phyloP scores from a whole-genome alignment of 2,888 invertebrate species.

The Galerucella calmariensis region DNA sequence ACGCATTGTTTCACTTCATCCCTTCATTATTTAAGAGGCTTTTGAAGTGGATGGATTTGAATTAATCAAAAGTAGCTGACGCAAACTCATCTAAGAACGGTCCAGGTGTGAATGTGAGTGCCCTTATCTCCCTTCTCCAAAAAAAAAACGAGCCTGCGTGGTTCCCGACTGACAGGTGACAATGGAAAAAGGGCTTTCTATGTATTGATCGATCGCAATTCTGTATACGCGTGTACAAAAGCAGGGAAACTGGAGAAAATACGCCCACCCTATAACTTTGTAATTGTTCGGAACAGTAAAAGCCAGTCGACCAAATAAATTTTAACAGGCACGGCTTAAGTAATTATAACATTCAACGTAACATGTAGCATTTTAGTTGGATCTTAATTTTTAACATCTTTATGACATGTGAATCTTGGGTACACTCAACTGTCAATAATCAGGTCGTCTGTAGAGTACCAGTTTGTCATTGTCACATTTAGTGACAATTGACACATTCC shows the following conservation, averaged over 20 bases:
- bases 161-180: neutral
- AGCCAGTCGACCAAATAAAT: neutral
- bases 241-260: neutral
- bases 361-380: too few relatives aligned
- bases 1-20: neutral
- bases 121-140: neutral
- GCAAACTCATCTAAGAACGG: neutral
- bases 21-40: neutral
- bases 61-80: neutral
- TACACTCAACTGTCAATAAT: too few relatives aligned
- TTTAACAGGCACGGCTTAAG: neutral
- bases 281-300: neutral
- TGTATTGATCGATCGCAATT: conserved; percentile 15
- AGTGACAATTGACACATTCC: too few relatives aligned
- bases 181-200: neutral
- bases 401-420: too few relatives aligned
- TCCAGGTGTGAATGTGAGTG: neutral
- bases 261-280: conserved; percentile 9
- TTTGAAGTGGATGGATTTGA: neutral
- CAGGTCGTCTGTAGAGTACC: too few relatives aligned
- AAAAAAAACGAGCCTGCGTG: neutral
- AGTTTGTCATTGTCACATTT: too few relatives aligned
- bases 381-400: too few relatives aligned
- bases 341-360: neutral
- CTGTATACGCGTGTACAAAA: conserved; percentile 9